A percentile compares a stretch with the other conserved stretches of the same genome.
phyloP scores from a whole-genome alignment of 1,140 invertebrate genomes.

The Pachyrhynchus sulphureomaculatus region DNA sequence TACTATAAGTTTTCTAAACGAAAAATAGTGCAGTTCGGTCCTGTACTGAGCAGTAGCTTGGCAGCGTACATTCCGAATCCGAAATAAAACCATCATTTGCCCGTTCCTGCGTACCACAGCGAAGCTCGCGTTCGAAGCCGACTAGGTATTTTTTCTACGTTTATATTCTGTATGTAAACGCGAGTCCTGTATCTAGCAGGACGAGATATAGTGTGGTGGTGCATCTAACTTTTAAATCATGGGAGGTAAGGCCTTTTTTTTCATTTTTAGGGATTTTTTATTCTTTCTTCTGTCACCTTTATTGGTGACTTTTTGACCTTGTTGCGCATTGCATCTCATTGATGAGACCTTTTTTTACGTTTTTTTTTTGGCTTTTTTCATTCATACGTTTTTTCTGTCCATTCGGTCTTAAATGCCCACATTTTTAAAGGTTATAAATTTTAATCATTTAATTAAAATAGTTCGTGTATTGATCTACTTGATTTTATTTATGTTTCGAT shows the following conservation, averaged over 20 bases:
- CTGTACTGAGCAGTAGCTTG: background rate
- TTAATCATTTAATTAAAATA: background rate
- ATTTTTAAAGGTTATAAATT: no score
- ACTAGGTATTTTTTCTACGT: background rate
- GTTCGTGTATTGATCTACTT: background rate
- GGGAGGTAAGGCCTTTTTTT: slow-evolving; percentile 8
- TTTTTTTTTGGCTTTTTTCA: no score
- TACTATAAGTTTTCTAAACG: no score
- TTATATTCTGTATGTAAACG: background rate
- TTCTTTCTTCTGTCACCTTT: background rate
- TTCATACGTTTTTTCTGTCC: no score
- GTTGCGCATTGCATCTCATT: background rate
- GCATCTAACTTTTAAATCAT: slow-evolving; percentile 14
- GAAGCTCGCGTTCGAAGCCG: background rate
- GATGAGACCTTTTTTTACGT: no score
- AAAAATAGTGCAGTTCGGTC: background rate
- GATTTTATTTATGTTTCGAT: background rate
- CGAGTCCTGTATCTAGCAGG: slow-evolving; percentile 5
- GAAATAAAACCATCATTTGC: slow-evolving; percentile 15
- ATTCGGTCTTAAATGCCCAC: no score
- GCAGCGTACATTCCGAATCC: background rate
- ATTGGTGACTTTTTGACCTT: background rate
- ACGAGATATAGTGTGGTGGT: background rate
- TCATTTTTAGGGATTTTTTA: background rate
- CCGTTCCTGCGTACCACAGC: slow-evolving; percentile 12